These are phyloP conservation scores for Dolichallabes microphthalmus DNA, from an alignment of 2,113 vertebrate genomes.

Conservation along the genomic window DNA sequence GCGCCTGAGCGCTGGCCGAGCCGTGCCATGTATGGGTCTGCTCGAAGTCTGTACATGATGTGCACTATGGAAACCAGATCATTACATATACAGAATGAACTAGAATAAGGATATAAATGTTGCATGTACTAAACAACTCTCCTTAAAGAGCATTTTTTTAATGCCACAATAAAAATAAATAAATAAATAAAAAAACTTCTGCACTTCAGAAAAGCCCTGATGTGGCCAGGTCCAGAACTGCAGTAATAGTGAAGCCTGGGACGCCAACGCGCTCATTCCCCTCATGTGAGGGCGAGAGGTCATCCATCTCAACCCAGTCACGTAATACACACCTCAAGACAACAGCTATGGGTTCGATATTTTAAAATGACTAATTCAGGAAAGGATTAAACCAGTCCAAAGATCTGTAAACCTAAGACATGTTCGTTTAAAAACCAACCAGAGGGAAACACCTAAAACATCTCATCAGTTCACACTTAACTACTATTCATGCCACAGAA, in stretches of 20 bases:
- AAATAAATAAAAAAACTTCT: background rate
- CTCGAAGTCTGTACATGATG: background rate
- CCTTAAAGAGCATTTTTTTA: background rate
- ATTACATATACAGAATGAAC: slow-evolving; percentile 30
- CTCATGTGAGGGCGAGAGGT: background rate
- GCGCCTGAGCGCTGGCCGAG: background rate
- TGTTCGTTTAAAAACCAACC: too few species aligned
- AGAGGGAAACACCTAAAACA: too few species aligned
- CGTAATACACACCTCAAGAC: background rate
- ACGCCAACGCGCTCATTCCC: background rate
- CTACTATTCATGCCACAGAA: too few species aligned
- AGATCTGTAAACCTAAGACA: too few species aligned
- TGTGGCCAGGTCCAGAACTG: background rate
- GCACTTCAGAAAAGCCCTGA: background rate
- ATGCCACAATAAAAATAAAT: background rate
- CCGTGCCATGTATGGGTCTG: background rate
- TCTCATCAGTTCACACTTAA: too few species aligned
- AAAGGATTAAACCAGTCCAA: too few species aligned
- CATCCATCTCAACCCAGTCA: background rate
- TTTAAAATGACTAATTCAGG: too few species aligned
- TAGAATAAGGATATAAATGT: background rate
- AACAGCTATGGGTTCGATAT: too few species aligned
- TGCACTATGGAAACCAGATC: slow-evolving; percentile 53
- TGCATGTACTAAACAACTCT: background rate
- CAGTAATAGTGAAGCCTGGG: background rate